Base-by-base conservation (phyloP, 2,888 invertebrate species). In the Eilema depressum region DNA sequence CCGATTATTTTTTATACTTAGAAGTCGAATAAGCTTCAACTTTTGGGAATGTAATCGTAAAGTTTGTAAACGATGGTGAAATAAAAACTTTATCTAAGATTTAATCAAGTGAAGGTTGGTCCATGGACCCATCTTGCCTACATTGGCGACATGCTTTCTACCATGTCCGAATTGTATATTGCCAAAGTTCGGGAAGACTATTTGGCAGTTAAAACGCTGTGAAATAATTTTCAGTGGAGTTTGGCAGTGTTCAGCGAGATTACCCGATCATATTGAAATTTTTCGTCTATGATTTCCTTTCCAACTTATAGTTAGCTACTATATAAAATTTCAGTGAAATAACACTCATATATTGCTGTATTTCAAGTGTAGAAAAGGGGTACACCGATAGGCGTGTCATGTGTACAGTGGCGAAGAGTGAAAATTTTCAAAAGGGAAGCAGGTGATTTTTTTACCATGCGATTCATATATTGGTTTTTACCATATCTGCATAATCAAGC, bases 61-160 rank as follows among this genome's bases (percentile, higher is more conserved):
- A 59, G 59, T 59, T 59, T 41, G 25, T 63, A 20, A 63, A 63
- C 20, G 14, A 63, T 11, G n/a, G 10, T 63, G 41, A 47, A 26
- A 47, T 20, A 2, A 63, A 63, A 63, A 63, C 17, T 37, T 41
- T 41, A 63, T 41, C 17, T 63, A 26, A 63, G 41, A 26, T 25
- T 12, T 25, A 25, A 12, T 59, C 25, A 59, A 26, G 59, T 25
- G 59, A 25, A 20, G 41, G 41, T 41, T 41, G 17, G 41, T 3
- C 12, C 14, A 37, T 37, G 37, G 11, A 37, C 37, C 37, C 37
- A 14, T 17, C 41, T 41, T 41, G 20, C 47, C 20, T 8, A 47
- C 47, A 47, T 47, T 47, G 47, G 47, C 47, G 20, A 47, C n/a
- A 10, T n/a, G n/a, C 53, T 53, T 53, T n/a, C 53, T 7, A 47